A percentile compares a stretch with the other conserved stretches of the same genome.
Conservation (phyloP, 30 jellyfish, hydroid and myxozoan genomes). For the Mastigias papua region DNA sequence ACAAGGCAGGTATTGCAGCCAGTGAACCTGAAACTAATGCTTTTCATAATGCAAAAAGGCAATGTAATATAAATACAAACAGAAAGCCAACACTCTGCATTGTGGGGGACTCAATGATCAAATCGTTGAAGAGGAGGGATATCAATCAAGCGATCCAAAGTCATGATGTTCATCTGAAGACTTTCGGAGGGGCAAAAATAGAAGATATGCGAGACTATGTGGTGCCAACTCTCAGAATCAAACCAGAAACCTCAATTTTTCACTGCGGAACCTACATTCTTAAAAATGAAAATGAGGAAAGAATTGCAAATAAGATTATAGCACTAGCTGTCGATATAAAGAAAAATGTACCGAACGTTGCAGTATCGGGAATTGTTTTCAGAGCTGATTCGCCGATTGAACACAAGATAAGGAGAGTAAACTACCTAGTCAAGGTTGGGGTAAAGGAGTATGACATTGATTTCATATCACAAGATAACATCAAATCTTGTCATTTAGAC, state of each 20-base stretch:
- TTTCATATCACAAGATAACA: conserved; percentile 27
- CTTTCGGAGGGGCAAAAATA: conserved; percentile 46
- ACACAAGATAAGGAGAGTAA: conserved; percentile 25
- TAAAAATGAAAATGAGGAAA: conserved; percentile 22
- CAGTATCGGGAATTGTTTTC: conserved; percentile 33
- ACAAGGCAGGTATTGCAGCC: background rate
- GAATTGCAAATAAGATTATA: conserved; percentile 41
- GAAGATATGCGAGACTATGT: conserved; percentile 42
- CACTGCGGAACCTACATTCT: conserved; percentile 42
- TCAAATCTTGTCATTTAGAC: conserved; percentile 22
- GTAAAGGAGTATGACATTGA: conserved; percentile 22
- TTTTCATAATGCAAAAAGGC: conserved; percentile 1
- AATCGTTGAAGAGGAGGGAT: conserved; percentile 6
- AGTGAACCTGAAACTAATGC: conserved; percentile 1
- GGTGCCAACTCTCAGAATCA: conserved; percentile 23
- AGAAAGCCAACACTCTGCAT: conserved; percentile 16
- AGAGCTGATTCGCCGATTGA: conserved; percentile 39
- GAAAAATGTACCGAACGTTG: conserved; percentile 4
- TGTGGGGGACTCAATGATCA: conserved; percentile 60
- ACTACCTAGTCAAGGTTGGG: conserved; percentile 21
- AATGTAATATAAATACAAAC: background rate
- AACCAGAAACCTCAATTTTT: conserved; percentile 28
- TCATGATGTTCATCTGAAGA: conserved; percentile 24
- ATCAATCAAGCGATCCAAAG: conserved; percentile 32
- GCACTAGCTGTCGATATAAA: conserved; percentile 40